phyloP scores from a whole-genome alignment of 2,797 vertebrate species.

The Myotis vivesi region DNA sequence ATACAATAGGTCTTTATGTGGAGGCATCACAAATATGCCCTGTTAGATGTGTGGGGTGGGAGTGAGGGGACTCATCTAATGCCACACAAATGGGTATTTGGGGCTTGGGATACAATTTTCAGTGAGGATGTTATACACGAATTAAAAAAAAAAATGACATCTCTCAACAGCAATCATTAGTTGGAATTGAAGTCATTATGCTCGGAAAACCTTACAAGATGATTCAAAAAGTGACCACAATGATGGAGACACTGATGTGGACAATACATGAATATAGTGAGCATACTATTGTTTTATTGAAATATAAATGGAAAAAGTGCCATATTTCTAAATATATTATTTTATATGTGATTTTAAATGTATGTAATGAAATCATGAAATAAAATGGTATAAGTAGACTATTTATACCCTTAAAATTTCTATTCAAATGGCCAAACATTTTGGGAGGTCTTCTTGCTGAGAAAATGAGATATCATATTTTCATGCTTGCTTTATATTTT shows the following conservation, averaged over 20 bases:
- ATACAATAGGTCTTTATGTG: not conserved
- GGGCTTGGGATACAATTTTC: not conserved
- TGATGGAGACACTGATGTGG: not conserved
- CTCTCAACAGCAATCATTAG: not conserved
- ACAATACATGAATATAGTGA: not conserved
- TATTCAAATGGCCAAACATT: not conserved
- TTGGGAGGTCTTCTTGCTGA: not conserved
- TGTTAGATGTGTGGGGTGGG: not conserved
- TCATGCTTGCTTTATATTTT: not conserved
- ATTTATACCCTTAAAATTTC: not conserved
- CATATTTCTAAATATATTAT: conserved; percentile 4
- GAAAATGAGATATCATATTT: not conserved
- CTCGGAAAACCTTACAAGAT: not conserved
- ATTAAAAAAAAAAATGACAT: not conserved
- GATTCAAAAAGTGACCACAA: not conserved
- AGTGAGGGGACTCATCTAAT: not conserved
- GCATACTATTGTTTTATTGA: not conserved
- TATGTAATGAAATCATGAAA: conserved; percentile 11
- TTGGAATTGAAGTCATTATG: not conserved
- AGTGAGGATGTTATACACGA: not conserved
- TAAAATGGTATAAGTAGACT: not conserved
- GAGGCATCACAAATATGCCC: not conserved
- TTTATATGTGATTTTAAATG: conserved; percentile 31
- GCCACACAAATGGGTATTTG: not conserved
- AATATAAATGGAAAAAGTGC: not conserved